Percentiles rank a stretch among this genome's conserved stretches.
Conservation (phyloP, 2,888 invertebrate genomes). For the Tenodera sinensis region DNA sequence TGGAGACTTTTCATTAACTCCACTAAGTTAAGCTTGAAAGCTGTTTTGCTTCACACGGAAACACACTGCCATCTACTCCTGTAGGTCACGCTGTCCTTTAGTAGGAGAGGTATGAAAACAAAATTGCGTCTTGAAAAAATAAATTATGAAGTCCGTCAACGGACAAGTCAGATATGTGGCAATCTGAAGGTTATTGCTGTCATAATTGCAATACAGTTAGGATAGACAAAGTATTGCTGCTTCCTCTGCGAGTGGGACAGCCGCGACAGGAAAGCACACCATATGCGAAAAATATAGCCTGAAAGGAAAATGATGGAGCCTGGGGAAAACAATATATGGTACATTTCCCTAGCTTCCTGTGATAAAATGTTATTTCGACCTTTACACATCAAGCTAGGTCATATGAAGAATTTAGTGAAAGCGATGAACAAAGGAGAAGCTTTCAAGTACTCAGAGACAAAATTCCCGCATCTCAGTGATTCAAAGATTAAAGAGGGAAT, state of each 20-base stretch:
- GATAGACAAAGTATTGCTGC: too few relatives aligned
- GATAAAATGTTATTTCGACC: not conserved
- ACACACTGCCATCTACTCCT: not conserved
- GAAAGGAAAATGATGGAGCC: not conserved
- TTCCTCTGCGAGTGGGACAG: not conserved
- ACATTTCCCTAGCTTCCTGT: too few relatives aligned
- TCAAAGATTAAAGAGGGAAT: not conserved
- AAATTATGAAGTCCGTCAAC: not conserved
- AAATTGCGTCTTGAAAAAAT: not conserved
- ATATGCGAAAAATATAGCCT: not conserved
- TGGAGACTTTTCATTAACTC: too few relatives aligned
- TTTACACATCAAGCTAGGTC: not conserved
- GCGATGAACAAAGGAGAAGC: not conserved
- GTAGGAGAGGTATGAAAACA: not conserved
- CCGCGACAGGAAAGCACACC: not conserved
- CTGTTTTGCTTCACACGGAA: not conserved
- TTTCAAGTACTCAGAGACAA: not conserved
- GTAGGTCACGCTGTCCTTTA: not conserved
- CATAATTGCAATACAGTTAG: not conserved
- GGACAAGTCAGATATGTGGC: constrained; percentile 1
- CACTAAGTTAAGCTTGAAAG: too few relatives aligned
- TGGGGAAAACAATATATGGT: too few relatives aligned
- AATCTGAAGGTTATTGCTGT: not conserved
- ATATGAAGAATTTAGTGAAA: too few relatives aligned
- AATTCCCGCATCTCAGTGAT: not conserved